Percentiles rank a stretch among this genome's conserved stretches.
Evolutionary conservation across 1,140 invertebrate genomes (phyloP).

Genomic region (Pseudomyrmex pallidus): DNA sequence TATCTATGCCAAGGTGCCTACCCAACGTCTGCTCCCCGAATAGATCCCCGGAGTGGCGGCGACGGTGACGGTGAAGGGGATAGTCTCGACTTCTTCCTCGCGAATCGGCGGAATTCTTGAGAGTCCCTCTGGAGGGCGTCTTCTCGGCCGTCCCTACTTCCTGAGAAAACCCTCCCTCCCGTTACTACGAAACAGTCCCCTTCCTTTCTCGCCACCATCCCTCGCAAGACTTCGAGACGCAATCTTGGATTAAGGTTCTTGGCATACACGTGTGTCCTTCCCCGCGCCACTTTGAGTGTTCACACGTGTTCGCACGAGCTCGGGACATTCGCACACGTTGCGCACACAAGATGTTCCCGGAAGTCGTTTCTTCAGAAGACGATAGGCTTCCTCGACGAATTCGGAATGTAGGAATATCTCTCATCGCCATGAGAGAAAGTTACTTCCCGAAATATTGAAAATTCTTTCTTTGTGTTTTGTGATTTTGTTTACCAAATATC

Average conservation of each 20-base stretch:
- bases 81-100: constrained; percentile 28
- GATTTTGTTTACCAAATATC: no score
- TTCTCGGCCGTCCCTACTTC: neutral
- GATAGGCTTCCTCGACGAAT: neutral
- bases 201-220: neutral
- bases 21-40: constrained; percentile 41
- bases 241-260: constrained; percentile 69
- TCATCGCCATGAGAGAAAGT: neutral
- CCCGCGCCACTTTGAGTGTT: constrained; percentile 14
- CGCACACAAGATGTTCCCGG: constrained; percentile 18
- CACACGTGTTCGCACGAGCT: constrained; percentile 19
- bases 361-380: constrained; percentile 13
- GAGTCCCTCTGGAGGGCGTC: constrained; percentile 19
- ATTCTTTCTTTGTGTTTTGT: neutral
- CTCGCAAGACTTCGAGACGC: constrained; percentile 44
- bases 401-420: constrained; percentile 5
- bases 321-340: constrained; percentile 23
- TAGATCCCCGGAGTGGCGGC: constrained; percentile 43
- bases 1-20: constrained; percentile 68
- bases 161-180: constrained; percentile 21
- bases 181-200: neutral
- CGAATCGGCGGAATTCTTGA: constrained; percentile 58
- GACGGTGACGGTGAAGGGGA: neutral
- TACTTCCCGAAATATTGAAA: neutral
- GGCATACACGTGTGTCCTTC: constrained; percentile 11